Conservation (phyloP, 2,888 invertebrate genomes). For the Syrista parreyssii region DNA sequence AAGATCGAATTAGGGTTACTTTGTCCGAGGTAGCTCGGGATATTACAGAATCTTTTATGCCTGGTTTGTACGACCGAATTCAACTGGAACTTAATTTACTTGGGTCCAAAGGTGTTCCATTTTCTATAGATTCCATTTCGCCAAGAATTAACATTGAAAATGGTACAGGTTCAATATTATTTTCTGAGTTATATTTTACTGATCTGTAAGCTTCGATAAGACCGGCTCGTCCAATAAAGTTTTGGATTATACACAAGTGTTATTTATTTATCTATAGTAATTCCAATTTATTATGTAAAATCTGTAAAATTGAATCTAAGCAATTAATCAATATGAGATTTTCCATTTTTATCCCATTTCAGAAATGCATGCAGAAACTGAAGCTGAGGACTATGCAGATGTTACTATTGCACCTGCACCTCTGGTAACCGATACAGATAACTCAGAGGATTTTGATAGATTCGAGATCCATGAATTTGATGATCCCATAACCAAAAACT, state of each 20-base stretch:
- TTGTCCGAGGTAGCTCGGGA: slow-evolving; percentile 5
- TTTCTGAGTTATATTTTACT: background rate
- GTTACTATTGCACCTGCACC: slow-evolving; percentile 35
- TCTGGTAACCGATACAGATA: slow-evolving; percentile 28
- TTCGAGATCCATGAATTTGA: slow-evolving; percentile 40
- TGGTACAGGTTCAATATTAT: background rate
- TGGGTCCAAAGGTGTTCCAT: background rate
- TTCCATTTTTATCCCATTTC: background rate
- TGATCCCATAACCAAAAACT: slow-evolving; percentile 35
- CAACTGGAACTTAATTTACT: background rate
- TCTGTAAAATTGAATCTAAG: background rate
- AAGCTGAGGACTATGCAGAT: slow-evolving; percentile 40
- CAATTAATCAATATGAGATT: background rate
- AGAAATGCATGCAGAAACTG: slow-evolving; percentile 33
- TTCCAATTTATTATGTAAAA: background rate
- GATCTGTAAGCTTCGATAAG: background rate
- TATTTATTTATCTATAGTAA: background rate
- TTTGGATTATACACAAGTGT: background rate
- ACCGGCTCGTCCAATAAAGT: background rate
- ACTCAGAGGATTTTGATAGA: slow-evolving; percentile 41
- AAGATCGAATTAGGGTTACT: slow-evolving; percentile 17
- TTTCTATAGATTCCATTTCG: background rate
- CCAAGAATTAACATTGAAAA: background rate
- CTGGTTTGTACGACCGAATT: background rate
- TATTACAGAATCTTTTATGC: background rate